Percentiles rank a stretch among this genome's conserved stretches.
These are phyloP conservation scores for Cyprinodon variegatus DNA, from an alignment of 2,113 vertebrate species.

Conservation along the genomic window DNA sequence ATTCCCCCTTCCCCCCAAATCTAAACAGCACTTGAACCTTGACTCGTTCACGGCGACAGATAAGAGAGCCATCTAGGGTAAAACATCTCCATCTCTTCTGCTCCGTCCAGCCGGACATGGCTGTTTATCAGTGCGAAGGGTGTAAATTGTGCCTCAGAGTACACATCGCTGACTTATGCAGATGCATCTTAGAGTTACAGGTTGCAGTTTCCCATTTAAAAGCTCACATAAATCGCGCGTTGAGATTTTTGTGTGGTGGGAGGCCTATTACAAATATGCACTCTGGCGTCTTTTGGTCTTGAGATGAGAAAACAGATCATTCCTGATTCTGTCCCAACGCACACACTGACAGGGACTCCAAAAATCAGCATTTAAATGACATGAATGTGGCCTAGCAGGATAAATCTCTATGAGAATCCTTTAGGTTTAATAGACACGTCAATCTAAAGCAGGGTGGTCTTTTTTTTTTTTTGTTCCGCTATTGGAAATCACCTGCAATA, in stretches of 20 bases:
- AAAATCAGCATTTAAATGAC: conserved; percentile 37
- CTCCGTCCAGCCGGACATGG: conserved; percentile 26
- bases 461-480: neutral
- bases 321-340: neutral
- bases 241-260: conserved; percentile 64
- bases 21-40: conserved; percentile 72
- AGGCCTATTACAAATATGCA: conserved; percentile 16
- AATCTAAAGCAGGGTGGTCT: conserved; percentile 3
- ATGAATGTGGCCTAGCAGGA: conserved; percentile 27
- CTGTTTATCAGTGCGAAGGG: conserved; percentile 73
- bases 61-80: conserved; percentile 74
- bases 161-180: conserved; percentile 61
- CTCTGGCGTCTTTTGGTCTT: conserved; percentile 29
- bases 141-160: conserved; percentile 65
- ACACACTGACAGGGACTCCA: conserved; percentile 7
- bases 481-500: conserved; percentile 24
- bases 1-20: conserved; percentile 51
- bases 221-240: conserved; percentile 73
- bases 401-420: conserved; percentile 16
- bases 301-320: conserved; percentile 15
- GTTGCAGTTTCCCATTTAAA: conserved; percentile 72
- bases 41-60: conserved; percentile 41
- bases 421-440: conserved; percentile 19
- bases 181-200: conserved; percentile 64
- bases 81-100: conserved; percentile 43